Evolutionary conservation across 2,797 vertebrate species (phyloP).

Genomic region (Yasuhikotakia modesta): DNA sequence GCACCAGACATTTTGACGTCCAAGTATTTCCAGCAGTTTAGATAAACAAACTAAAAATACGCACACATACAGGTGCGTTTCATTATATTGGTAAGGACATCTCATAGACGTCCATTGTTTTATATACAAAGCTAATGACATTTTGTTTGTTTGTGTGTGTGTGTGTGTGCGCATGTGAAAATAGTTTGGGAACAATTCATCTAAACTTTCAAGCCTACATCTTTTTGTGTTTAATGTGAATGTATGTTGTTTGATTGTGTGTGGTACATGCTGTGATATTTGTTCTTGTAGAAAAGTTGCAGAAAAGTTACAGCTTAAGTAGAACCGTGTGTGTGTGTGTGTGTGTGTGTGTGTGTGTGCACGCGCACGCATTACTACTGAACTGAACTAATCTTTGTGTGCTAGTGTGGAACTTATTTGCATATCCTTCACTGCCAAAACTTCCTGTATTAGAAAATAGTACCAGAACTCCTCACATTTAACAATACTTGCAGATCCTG

Average conservation of each 20-base stretch:
- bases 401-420: conserved; percentile 16
- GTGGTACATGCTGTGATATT: too few relatives aligned
- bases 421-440: conserved; percentile 46
- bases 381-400: conserved; percentile 15
- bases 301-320: background rate
- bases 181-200: too few relatives aligned
- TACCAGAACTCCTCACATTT: conserved; percentile 61
- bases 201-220: too few relatives aligned
- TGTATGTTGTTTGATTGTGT: conserved; percentile 3
- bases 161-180: too few relatives aligned
- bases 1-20: conserved; percentile 77
- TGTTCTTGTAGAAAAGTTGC: too few relatives aligned
- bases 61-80: conserved; percentile 33
- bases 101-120: background rate
- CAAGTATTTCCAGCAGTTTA: conserved; percentile 70
- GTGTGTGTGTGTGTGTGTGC: conserved; percentile 51
- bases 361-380: too few relatives aligned
- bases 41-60: conserved; percentile 79
- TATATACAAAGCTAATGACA: background rate
- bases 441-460: conserved; percentile 62
- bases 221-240: conserved; percentile 39
- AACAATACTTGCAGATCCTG: conserved; percentile 69
- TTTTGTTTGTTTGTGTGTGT: background rate
- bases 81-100: background rate
- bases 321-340: background rate